A percentile compares a stretch with the other conserved stretches of the same genome.
These are phyloP conservation scores for Heteropelma amictum DNA, from an alignment of 2,888 invertebrate species.

Conservation along the genomic window DNA sequence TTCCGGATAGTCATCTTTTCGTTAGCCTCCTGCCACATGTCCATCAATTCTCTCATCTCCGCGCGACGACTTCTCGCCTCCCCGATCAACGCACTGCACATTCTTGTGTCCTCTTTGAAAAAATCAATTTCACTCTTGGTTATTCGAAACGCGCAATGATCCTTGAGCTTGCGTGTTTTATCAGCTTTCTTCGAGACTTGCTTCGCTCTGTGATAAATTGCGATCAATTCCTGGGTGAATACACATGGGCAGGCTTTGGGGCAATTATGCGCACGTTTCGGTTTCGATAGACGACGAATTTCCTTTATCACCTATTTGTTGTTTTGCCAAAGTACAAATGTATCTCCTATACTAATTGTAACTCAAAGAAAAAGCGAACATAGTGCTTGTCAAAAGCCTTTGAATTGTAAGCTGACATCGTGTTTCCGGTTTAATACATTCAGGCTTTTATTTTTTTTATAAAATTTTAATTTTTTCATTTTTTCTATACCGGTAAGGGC, in stretches of 20 bases:
- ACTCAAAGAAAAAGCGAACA: no score
- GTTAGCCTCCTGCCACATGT: slow-evolving; percentile 56
- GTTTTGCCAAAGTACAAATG: neutral
- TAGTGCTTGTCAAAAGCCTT: no score
- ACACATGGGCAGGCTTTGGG: slow-evolving; percentile 43
- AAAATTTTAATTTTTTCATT: neutral
- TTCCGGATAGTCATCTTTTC: slow-evolving; percentile 40
- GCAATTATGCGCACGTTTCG: slow-evolving; percentile 34
- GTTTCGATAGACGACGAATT: slow-evolving; percentile 20
- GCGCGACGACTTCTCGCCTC: slow-evolving; percentile 39
- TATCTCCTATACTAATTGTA: no score
- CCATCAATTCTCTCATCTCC: slow-evolving; percentile 48
- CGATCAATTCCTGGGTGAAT: slow-evolving; percentile 37
- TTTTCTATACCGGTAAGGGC: slow-evolving; percentile 14
- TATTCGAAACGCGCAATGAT: slow-evolving; percentile 46
- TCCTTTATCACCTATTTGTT: slow-evolving; percentile 16
- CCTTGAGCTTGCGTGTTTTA: neutral
- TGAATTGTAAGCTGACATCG: no score
- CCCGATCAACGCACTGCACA: slow-evolving; percentile 46
- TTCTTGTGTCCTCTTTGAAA: slow-evolving; percentile 39
- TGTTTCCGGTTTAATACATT: no score
- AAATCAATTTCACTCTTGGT: slow-evolving; percentile 52
- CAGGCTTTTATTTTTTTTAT: no score
- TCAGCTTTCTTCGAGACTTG: slow-evolving; percentile 23
- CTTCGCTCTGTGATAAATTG: slow-evolving; percentile 40